A percentile compares a stretch with the other conserved stretches of the same genome.
Evolutionary conservation across 2,797 vertebrate genomes (phyloP).

Genomic region (Scarus forsteni): DNA sequence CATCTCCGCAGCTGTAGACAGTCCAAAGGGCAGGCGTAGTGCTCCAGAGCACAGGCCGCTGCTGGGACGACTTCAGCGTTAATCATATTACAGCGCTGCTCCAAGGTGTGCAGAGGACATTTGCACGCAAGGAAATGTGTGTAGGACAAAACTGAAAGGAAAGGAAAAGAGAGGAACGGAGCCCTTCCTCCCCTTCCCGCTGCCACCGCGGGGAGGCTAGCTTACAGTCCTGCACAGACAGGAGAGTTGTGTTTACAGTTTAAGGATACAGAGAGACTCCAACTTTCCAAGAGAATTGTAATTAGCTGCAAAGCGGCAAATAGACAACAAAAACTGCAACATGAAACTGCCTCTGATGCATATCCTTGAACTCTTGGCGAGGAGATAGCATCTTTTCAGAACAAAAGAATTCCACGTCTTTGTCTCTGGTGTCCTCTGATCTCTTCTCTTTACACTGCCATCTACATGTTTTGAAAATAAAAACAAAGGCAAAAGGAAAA

Average conservation of each 20-base stretch:
- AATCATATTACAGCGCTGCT: conserved; percentile 79
- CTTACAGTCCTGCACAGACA: conserved; percentile 37
- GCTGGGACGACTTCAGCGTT: conserved; percentile 76
- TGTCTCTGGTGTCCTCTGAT: conserved; percentile 67
- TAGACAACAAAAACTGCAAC: conserved; percentile 66
- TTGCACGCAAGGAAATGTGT: conserved; percentile 77
- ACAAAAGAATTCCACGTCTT: conserved; percentile 61
- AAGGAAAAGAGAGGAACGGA: conserved; percentile 12
- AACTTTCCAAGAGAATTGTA: conserved; percentile 65
- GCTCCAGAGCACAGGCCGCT: conserved; percentile 72
- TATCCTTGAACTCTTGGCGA: conserved; percentile 65
- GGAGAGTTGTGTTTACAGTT: conserved; percentile 64
- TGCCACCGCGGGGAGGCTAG: conserved; percentile 47
- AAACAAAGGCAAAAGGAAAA: conserved; percentile 55
- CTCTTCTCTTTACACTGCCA: conserved; percentile 54
- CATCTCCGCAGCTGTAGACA: conserved; percentile 72
- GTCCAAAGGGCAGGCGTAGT: conserved; percentile 76
- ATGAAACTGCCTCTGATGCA: conserved; percentile 64
- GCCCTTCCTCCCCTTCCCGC: not conserved
- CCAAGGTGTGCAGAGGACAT: conserved; percentile 82
- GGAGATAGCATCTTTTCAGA: conserved; percentile 61
- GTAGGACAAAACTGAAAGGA: conserved; percentile 74
- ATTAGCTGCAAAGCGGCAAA: conserved; percentile 71
- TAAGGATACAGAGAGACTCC: conserved; percentile 60
- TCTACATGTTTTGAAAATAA: conserved; percentile 72